Evolutionary conservation across 1,140 invertebrate genomes (phyloP).

Genomic region (Pseudoatta argentina): DNA sequence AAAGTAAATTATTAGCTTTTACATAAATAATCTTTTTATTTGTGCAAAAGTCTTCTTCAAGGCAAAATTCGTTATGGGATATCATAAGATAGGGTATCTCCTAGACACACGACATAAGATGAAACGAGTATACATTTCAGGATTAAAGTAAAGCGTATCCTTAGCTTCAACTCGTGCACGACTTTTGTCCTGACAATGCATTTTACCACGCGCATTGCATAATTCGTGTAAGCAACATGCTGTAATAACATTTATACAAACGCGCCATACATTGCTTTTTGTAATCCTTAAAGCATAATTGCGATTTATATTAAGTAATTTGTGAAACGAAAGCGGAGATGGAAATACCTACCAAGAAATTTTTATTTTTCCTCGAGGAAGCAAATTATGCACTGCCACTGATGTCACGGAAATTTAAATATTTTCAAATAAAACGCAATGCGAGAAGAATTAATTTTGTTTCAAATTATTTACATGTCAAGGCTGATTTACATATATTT

Average conservation of each 20-base stretch:
- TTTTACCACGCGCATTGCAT: constrained; percentile 13
- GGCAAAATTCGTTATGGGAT: constrained; percentile 46
- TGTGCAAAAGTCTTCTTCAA: neutral
- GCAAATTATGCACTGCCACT: neutral
- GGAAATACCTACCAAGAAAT: neutral
- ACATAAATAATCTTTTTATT: constrained; percentile 7
- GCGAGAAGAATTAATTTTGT: constrained; percentile 12
- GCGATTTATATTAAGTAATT: constrained; percentile 24
- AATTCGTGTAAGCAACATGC: constrained; percentile 32
- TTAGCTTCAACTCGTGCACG: constrained; percentile 50
- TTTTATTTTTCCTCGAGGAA: neutral
- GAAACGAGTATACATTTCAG: constrained; percentile 62
- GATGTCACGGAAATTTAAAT: neutral
- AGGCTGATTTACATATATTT: constrained; percentile 42
- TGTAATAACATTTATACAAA: constrained; percentile 26
- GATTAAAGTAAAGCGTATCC: constrained; percentile 63
- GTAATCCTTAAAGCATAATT: neutral
- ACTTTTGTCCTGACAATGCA: constrained; percentile 53
- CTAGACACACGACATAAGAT: constrained; percentile 39
- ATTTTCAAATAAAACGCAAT: constrained; percentile 3
- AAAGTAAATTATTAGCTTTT: constrained; percentile 42
- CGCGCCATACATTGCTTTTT: neutral
- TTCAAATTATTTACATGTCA: constrained; percentile 16
- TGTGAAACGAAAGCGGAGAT: neutral
- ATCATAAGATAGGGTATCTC: neutral